Evolutionary conservation across 2,888 invertebrate genomes (phyloP), one percentile per base, ranked within the genome.

Genomic region (Priocnemis perturbator): DNA sequence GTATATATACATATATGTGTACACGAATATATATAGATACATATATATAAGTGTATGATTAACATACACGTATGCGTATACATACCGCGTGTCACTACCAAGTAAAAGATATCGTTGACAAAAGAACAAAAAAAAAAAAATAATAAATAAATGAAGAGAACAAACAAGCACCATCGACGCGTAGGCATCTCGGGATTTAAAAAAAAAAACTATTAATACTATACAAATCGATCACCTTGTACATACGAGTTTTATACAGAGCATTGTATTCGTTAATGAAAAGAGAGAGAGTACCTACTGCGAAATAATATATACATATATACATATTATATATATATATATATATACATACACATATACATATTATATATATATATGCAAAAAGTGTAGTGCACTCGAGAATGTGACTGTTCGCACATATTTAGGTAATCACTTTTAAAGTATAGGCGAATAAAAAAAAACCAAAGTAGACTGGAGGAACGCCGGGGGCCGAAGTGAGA

Each of bases 231-330:
- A 82, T 88, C 85, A 88, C 81, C 85, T 83, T 88, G 88, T 88
- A 88, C 79, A 89, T 88, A 88, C 86, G 85, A 88, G 86, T 88
- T 89, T 89, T 89, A 88, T 89, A 88, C 88, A 87, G 87, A 89
- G 84, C 79, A 87, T 86, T 86, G 86, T 88, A 87, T 50, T 50
- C 50, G 50, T 50, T 50, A 50, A 50, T 19, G 50, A 50, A 5
- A 50, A 50, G 19, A 50, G 50, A 50, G 50, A 50, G 50, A 50
- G 50, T 50, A 50, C 19, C 50, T 50, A 50, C 50, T 19, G 50
- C 19, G 50, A 50, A 50, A 19, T 50, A 50, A 50, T 50, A 50
- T 66, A 71, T 67, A 72, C 64, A 66, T 68, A 65, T 66, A 67
- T 67, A 68, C 48, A 71, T 67, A 76, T 68, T 67, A 83, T 78